Evolutionary conservation across 2,888 invertebrate genomes (phyloP).

Genomic region (Linyphia triangularis): DNA sequence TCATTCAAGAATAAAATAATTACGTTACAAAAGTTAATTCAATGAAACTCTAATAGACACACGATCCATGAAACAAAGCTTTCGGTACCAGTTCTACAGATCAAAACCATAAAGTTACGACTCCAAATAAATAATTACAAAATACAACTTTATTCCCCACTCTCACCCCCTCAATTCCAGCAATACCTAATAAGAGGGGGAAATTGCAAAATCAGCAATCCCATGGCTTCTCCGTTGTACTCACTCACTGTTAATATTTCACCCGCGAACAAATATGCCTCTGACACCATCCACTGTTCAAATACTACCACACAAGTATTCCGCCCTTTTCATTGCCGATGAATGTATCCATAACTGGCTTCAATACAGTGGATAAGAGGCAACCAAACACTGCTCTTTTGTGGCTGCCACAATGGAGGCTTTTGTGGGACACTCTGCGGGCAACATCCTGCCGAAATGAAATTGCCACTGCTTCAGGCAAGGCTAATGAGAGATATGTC

Average conservation of each 20-base stretch:
- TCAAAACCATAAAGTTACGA: no score
- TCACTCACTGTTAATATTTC: constrained; percentile 27
- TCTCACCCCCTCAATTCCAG: no score
- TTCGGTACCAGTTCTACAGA: no score
- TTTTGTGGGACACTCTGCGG: neutral
- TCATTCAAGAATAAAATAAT: no score
- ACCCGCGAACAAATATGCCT: neutral
- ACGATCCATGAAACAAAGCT: no score
- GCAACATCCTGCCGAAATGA: constrained; percentile 15
- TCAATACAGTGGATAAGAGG: constrained; percentile 12
- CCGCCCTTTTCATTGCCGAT: constrained; percentile 6
- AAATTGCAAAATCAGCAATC: no score
- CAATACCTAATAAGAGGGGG: no score
- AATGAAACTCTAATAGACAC: no score
- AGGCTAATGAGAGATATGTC: neutral
- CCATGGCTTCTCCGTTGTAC: neutral
- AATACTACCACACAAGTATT: neutral
- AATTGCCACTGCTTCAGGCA: neutral
- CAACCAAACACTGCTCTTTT: neutral
- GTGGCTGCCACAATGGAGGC: neutral
- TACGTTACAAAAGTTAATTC: no score
- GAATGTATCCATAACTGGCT: constrained; percentile 5
- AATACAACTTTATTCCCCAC: no score
- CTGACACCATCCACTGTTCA: constrained; percentile 26
- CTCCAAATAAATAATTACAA: no score